These are phyloP conservation scores for Catharus minimus DNA, from an alignment of 2,113 vertebrate species.

Conservation along the genomic window DNA sequence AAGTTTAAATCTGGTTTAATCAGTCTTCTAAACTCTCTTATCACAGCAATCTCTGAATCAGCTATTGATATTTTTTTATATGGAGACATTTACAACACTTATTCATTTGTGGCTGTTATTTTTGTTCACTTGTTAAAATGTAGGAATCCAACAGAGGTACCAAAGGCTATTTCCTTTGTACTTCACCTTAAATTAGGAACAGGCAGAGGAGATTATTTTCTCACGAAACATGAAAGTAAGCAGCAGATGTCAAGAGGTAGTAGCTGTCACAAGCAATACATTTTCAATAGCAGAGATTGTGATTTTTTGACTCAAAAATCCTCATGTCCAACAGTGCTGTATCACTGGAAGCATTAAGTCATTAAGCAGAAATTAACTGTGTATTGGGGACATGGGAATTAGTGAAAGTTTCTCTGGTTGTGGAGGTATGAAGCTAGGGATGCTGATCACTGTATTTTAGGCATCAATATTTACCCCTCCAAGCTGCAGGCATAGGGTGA, in stretches of 20 bases:
- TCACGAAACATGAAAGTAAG: neutral
- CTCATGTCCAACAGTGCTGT: neutral
- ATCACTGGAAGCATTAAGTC: neutral
- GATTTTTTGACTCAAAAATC: neutral
- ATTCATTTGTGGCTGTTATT: neutral
- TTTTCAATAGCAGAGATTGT: neutral
- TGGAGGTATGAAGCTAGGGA: neutral
- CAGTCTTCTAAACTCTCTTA: neutral
- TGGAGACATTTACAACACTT: neutral
- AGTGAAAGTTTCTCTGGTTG: neutral
- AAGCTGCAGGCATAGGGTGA: neutral
- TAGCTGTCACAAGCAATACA: neutral
- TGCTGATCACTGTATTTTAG: neutral
- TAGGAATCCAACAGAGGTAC: neutral
- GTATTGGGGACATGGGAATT: neutral
- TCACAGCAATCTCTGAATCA: neutral
- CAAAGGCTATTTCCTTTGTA: neutral
- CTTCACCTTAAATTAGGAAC: neutral
- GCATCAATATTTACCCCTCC: neutral
- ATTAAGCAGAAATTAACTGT: neutral
- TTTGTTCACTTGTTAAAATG: neutral
- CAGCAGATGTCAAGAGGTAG: neutral
- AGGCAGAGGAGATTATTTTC: neutral
- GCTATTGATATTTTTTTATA: neutral
- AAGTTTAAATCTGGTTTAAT: neutral